Evolutionary conservation across 2,113 vertebrate species (phyloP), one percentile per base, ranked within the genome.

Genomic region (Rhinoderma darwinii): DNA sequence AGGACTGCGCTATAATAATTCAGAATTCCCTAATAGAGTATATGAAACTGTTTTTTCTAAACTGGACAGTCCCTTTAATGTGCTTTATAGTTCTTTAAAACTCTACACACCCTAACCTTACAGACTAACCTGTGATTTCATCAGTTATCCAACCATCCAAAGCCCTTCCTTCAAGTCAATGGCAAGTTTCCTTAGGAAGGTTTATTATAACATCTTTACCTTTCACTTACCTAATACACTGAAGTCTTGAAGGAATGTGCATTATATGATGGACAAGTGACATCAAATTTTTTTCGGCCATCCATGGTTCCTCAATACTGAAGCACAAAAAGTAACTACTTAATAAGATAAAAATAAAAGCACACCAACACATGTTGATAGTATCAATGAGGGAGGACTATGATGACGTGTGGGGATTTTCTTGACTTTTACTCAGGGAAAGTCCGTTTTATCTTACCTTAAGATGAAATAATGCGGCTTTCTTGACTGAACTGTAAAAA

Each of bases 301-400:
- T 88, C 95, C 95, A 96, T 0, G 88, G 91, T 68, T 96, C 96
- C 74, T 95, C 89, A 70, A 96, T 92, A 88, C 96, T 97, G 91
- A 85, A 88, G 89, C 59, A 85, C 27, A 92, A 83, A 88, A 84
- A 0, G 61, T 0, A 86, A 4, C 25, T 20, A 32, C 5, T 18
- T 68, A 2, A 68, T 17, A 35, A 68, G 63, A 17, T 35, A 32
- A 68, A 14, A 18, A 17, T 35, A 32, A 68, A 14, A 18, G 63
- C 61, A n/a, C 61, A 63, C 2, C 27, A 63, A 63, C 5, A 2
- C 1, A 20, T 12, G 14, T n/a, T 61, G 25, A 61, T 32, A 11
- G 27, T 15, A 30, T 66, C 27, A 32, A 1, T 32, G 27, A 66
- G 15, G 27, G 10, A 32, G 61, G 12, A 15, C 2, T 4, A 15